Base-by-base conservation (phyloP, 2,797 vertebrate genomes). In the Tarsius wallacei region DNA sequence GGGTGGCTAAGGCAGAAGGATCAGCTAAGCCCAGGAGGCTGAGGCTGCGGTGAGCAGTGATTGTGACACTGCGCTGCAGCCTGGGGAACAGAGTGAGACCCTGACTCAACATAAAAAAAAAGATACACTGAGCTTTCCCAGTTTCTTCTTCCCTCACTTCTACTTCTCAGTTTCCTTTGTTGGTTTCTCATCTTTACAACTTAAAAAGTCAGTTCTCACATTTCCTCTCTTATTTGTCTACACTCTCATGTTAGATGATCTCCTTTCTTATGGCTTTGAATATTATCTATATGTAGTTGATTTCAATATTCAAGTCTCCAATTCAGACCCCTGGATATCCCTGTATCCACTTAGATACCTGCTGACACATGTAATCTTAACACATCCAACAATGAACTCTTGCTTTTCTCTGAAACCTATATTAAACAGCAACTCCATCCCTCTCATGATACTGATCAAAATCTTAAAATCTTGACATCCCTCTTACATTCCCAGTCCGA, bases 381-480 rank as follows among this genome's bases (percentile, higher is more conserved):
- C 5, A 64, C 28, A 84, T 68, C 21, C 55, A 5, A 82, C 68
- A 78, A 4, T 66, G 42, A 90, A 90, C 61, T 68, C 63, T 53
- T 55, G 36, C 76, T 63, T 17, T n/a, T 70, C 12, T 87, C 64
- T 81, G 31, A 53, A 78, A 81, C 15, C 5, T 33, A 51, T 55
- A 57, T 82, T 36, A 90, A 91, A 47, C 7, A 71, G 64, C 59
- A 95, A n/a, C 0, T 64, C 57, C 42, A 76, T 24, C 16, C n/a
- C 96, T 82, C 82, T 59, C 42, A 63, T 33, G 36, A 94, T 61
- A 74, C n/a, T 51, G 14, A 57, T n/a, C 68, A 42, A 77, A 76
- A 16, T 16, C 7, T 10, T 89, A 22, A 76, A 63, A 81, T 36
- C 51, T 91, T 76, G 49, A 82, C 13, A 90, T 33, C 42, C 87